Conservation (phyloP, 2,888 invertebrate genomes). For the Drosophila flavopinicola region DNA sequence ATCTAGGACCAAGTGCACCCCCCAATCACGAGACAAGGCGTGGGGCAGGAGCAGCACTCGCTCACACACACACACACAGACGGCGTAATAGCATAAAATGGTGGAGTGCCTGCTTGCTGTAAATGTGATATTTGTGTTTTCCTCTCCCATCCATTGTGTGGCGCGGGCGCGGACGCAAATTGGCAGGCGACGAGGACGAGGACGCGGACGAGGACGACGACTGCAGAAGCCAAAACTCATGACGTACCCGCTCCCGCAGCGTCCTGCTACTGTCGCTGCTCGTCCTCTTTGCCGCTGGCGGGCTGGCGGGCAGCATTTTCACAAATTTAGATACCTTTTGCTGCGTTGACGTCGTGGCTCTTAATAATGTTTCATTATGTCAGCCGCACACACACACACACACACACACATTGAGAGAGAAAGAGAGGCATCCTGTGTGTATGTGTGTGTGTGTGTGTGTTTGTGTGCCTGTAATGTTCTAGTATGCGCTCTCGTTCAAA, state of each 20-base stretch:
- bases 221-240: slow-evolving; percentile 74
- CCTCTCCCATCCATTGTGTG: slow-evolving; percentile 55
- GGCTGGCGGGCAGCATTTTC: slow-evolving; percentile 65
- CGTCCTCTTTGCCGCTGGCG: background rate
- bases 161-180: slow-evolving; percentile 57
- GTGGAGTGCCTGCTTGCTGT: slow-evolving; percentile 71
- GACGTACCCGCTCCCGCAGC: background rate
- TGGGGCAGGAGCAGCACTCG: slow-evolving; percentile 13
- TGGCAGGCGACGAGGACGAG: slow-evolving; percentile 55
- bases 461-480: slow-evolving; percentile 24
- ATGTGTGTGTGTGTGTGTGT: slow-evolving; percentile 7
- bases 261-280: background rate
- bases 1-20: slow-evolving; percentile 63
- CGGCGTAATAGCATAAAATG: slow-evolving; percentile 72
- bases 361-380: slow-evolving; percentile 83
- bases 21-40: slow-evolving; percentile 28
- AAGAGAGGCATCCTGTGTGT: background rate
- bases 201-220: slow-evolving; percentile 12
- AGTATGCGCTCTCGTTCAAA: slow-evolving; percentile 71
- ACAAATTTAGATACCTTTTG: slow-evolving; percentile 81
- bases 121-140: slow-evolving; percentile 81
- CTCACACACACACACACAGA: slow-evolving; percentile 12
- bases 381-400: slow-evolving; percentile 49
- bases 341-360: slow-evolving; percentile 83
- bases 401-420: slow-evolving; percentile 15